Evolutionary conservation across 2,113 vertebrate species (phyloP).

Genomic region (Rhabdomys dilectus): DNA sequence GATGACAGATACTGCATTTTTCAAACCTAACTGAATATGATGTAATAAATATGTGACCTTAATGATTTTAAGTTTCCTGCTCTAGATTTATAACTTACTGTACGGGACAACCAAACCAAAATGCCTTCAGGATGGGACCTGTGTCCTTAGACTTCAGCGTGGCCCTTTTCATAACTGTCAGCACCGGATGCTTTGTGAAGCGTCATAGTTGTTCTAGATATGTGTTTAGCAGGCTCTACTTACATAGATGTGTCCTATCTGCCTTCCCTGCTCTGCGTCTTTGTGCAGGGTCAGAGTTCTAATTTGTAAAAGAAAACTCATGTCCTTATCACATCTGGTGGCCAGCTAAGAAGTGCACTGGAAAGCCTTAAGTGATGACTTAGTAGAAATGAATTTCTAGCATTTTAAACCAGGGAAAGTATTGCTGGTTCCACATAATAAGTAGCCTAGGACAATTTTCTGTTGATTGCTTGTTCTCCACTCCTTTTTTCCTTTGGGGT

Average conservation of each 20-base stretch:
- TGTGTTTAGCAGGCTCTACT: slow-evolving; percentile 32
- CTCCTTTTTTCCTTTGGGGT: not conserved
- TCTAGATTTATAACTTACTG: slow-evolving; percentile 85
- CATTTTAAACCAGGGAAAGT: slow-evolving; percentile 44
- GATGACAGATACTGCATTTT: slow-evolving; percentile 99
- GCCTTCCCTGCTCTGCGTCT: not conserved
- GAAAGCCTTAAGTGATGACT: slow-evolving; percentile 1
- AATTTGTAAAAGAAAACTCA: not conserved
- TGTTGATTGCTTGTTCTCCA: not conserved
- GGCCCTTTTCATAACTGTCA: not conserved
- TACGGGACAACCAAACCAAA: slow-evolving; percentile 75
- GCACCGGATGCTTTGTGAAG: not conserved
- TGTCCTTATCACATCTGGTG: not conserved
- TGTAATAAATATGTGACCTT: slow-evolving; percentile 95
- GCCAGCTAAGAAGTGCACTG: slow-evolving; percentile 10
- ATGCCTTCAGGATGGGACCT: slow-evolving; percentile 75
- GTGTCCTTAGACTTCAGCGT: not conserved
- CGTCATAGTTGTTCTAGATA: not conserved
- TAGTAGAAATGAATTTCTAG: slow-evolving; percentile 61
- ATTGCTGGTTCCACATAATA: slow-evolving; percentile 31
- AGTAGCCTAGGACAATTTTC: not conserved
- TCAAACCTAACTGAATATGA: slow-evolving; percentile 94
- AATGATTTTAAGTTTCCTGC: slow-evolving; percentile 89
- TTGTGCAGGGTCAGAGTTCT: not conserved
- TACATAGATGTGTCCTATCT: not conserved